phyloP scores from a whole-genome alignment of 2,888 invertebrate genomes.

The Sarcophaga carnaria region DNA sequence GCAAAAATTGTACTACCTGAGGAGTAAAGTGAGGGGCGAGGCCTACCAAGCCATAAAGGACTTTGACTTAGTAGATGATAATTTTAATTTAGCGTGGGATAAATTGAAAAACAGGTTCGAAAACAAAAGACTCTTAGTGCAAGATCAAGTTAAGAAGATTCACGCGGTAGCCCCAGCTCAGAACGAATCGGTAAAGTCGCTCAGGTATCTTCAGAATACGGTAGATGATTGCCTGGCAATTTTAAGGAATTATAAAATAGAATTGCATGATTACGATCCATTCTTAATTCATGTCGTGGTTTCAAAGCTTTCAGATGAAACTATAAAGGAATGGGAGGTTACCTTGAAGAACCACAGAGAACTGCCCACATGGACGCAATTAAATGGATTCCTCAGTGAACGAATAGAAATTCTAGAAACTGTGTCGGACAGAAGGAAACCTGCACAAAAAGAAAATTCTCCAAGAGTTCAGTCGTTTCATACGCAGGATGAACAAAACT shows the following conservation, averaged over 20 bases:
- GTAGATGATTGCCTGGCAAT: neutral
- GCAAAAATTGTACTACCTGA: neutral
- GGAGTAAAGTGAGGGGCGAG: slow-evolving; percentile 1
- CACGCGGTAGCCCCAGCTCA: neutral
- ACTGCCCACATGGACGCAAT: slow-evolving; percentile 8
- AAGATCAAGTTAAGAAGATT: neutral
- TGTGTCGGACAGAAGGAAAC: neutral
- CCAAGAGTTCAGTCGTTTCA: too few species aligned
- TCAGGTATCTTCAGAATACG: neutral
- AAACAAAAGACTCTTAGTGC: neutral
- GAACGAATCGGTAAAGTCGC: neutral
- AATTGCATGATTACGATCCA: neutral
- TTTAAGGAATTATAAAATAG: neutral
- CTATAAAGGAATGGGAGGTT: slow-evolving; percentile 11
- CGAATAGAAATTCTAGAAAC: slow-evolving; percentile 18
- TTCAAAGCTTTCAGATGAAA: slow-evolving; percentile 22
- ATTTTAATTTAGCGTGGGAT: neutral
- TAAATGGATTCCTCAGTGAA: neutral
- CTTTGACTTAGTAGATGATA: slow-evolving; percentile 7
- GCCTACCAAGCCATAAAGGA: slow-evolving; percentile 5
- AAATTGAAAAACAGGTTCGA: neutral
- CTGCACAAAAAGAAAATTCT: neutral
- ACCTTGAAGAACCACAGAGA: slow-evolving; percentile 9
- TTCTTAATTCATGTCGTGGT: neutral
- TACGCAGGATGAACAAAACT: too few species aligned